Evolutionary conservation across 2,888 invertebrate genomes (phyloP).

Genomic region (Ypsolopha scabrella): DNA sequence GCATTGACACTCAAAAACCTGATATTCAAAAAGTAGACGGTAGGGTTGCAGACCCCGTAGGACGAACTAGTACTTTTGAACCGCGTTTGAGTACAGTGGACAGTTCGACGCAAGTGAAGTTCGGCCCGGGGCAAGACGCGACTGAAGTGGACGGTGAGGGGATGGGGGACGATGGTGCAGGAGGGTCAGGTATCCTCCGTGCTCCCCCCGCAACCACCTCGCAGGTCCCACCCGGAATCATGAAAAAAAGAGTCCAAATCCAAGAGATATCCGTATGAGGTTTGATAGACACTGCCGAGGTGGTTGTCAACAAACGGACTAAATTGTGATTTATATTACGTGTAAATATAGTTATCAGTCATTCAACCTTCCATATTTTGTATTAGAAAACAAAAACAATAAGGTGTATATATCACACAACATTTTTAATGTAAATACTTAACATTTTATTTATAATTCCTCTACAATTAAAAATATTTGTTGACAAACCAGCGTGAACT

Average conservation of each 20-base stretch:
- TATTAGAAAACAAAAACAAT: neutral
- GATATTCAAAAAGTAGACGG: slow-evolving; percentile 62
- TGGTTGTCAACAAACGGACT: slow-evolving; percentile 58
- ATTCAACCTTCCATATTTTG: neutral
- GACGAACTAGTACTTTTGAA: slow-evolving; percentile 61
- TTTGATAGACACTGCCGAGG: slow-evolving; percentile 49
- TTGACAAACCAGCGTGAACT: too few relatives aligned
- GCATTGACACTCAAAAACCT: slow-evolving; percentile 61
- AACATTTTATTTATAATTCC: too few relatives aligned
- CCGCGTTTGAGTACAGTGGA: slow-evolving; percentile 50
- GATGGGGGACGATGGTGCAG: slow-evolving; percentile 48
- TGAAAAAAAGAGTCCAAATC: slow-evolving; percentile 92
- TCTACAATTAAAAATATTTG: too few relatives aligned
- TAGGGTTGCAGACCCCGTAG: slow-evolving; percentile 37
- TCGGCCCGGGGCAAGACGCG: slow-evolving; percentile 30
- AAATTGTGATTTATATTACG: slow-evolving; percentile 42
- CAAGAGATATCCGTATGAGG: slow-evolving; percentile 92
- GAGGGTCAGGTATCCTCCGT: slow-evolving; percentile 60
- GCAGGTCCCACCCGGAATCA: slow-evolving; percentile 79
- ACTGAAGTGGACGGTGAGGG: slow-evolving; percentile 23
- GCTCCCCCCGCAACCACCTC: slow-evolving; percentile 46
- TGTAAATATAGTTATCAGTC: neutral
- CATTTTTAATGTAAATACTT: too few relatives aligned
- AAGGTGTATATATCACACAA: too few relatives aligned
- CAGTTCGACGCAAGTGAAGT: slow-evolving; percentile 64